Evolutionary conservation across 2,797 vertebrate species (phyloP).

Genomic region (Pangasius mekongensis): DNA sequence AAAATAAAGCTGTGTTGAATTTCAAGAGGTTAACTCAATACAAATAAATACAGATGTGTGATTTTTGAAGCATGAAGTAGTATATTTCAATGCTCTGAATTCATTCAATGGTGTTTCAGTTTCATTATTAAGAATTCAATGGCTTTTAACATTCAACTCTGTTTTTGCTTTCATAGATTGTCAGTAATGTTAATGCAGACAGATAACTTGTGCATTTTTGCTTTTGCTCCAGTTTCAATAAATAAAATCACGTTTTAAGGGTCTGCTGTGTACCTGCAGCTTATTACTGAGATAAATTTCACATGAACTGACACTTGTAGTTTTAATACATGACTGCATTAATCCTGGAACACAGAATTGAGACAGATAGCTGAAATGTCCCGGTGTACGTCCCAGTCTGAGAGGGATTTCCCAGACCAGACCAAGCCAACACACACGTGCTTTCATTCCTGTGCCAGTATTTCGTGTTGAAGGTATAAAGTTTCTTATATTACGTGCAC

Average conservation of each 20-base stretch:
- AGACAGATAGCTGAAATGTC: neutral
- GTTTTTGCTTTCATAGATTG: neutral
- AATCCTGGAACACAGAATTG: neutral
- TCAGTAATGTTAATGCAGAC: neutral
- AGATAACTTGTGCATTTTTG: neutral
- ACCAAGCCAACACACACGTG: constrained; percentile 8
- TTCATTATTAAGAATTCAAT: neutral
- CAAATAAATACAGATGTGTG: too few relatives aligned
- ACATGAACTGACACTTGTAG: neutral
- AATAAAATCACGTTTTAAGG: neutral
- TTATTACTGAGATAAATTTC: neutral
- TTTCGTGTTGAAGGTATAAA: constrained; percentile 51
- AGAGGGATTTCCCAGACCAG: constrained; percentile 23
- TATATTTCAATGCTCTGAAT: neutral
- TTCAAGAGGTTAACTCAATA: too few relatives aligned
- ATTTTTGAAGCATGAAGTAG: neutral
- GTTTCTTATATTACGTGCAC: constrained; percentile 57
- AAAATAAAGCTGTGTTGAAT: neutral
- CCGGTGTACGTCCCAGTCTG: neutral
- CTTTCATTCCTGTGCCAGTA: constrained; percentile 36
- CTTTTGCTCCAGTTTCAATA: neutral
- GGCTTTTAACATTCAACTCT: neutral
- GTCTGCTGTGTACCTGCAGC: neutral
- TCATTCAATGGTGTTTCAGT: neutral
- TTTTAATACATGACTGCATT: neutral